phyloP scores from a whole-genome alignment of 2,113 vertebrate genomes.

The Macquaria australasica region DNA sequence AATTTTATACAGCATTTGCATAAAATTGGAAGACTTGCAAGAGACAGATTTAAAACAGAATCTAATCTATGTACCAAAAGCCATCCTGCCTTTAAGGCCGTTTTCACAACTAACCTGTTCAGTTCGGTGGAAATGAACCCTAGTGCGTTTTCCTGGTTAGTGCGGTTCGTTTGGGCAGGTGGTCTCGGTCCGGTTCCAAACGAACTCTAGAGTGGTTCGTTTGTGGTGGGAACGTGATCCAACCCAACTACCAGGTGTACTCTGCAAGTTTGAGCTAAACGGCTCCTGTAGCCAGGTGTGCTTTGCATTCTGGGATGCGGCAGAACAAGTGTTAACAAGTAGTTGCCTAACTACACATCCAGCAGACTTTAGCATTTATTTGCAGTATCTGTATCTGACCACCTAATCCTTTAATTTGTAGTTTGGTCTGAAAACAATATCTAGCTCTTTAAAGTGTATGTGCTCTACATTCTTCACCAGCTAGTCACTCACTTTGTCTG shows the following conservation, averaged over 20 bases:
- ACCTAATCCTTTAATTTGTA: background rate
- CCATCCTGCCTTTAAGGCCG: background rate
- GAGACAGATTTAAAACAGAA: slow-evolving; percentile 18
- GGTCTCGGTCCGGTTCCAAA: too few species aligned
- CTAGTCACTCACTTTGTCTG: background rate
- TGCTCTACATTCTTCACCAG: background rate
- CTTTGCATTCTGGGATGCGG: too few species aligned
- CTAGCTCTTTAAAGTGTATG: background rate
- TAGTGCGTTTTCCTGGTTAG: too few species aligned
- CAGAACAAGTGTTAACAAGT: background rate
- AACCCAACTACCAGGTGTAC: too few species aligned
- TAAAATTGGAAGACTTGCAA: background rate
- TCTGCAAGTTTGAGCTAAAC: too few species aligned
- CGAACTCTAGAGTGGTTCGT: too few species aligned
- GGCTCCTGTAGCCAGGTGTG: too few species aligned
- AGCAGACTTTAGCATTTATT: too few species aligned
- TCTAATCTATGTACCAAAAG: background rate
- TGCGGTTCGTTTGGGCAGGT: too few species aligned
- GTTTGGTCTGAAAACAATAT: background rate
- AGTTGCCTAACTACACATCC: background rate
- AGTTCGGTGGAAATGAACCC: too few species aligned
- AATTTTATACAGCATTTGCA: slow-evolving; percentile 18
- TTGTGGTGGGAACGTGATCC: too few species aligned
- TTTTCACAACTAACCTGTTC: too few species aligned
- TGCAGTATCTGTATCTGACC: background rate